Percentiles rank a stretch among this genome's conserved stretches.
These are phyloP conservation scores for Lutjanus campechanus DNA, from an alignment of 2,797 vertebrate species.

Conservation along the genomic window DNA sequence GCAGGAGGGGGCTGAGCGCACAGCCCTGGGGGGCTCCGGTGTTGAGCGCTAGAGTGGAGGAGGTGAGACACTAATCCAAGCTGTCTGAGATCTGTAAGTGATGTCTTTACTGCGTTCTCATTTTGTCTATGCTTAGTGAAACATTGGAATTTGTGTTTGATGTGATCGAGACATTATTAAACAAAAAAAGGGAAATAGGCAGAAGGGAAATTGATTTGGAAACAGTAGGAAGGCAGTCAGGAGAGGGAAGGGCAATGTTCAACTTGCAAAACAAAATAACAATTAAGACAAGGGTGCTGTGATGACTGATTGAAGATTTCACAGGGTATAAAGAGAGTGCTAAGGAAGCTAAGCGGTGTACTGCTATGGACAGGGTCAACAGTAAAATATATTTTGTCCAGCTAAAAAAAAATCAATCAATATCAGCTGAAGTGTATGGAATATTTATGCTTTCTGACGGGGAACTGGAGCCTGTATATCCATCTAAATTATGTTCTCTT, in stretches of 20 bases:
- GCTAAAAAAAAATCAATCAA: too few species aligned
- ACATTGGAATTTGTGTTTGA: not conserved
- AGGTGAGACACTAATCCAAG: too few species aligned
- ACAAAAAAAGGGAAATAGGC: not conserved
- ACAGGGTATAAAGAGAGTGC: not conserved
- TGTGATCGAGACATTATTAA: constrained; percentile 6
- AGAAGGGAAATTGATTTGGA: constrained; percentile 12
- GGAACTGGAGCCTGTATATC: too few species aligned
- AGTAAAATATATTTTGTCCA: too few species aligned
- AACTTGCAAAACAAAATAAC: constrained; percentile 7
- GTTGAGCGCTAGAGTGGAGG: too few species aligned
- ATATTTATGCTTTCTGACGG: too few species aligned
- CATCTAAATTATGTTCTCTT: too few species aligned
- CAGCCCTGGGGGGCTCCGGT: too few species aligned
- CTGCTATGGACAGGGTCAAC: too few species aligned
- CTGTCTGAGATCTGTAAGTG: not conserved
- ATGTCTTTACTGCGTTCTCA: not conserved
- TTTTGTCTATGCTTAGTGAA: not conserved
- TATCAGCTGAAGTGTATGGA: too few species aligned
- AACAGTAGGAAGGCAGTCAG: not conserved
- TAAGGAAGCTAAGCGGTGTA: too few species aligned
- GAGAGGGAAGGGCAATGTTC: not conserved
- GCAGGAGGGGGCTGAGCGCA: too few species aligned
- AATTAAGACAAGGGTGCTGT: not conserved
- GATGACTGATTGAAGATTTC: constrained; percentile 10